Evolutionary conservation across 2,797 vertebrate species (phyloP).

Genomic region (Lacerta viridis): DNA sequence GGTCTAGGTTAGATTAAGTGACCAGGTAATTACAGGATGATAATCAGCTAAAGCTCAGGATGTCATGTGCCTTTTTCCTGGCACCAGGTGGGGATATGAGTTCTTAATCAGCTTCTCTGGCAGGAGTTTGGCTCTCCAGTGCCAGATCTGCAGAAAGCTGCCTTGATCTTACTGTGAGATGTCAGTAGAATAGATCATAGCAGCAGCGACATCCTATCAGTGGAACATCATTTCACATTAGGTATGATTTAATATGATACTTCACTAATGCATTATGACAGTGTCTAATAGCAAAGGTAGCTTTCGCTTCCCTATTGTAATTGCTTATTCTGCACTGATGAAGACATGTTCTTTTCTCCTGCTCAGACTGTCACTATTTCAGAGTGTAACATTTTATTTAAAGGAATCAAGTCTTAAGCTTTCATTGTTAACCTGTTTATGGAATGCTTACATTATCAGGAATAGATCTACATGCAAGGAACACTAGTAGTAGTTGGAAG

Average conservation of each 20-base stretch:
- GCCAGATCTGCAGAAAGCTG: conserved; percentile 68
- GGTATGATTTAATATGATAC: conserved; percentile 58
- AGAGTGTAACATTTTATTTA: not conserved
- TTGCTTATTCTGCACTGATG: not conserved
- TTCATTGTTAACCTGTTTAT: conserved; percentile 22
- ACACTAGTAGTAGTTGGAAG: not conserved
- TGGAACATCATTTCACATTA: conserved; percentile 71
- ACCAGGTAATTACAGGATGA: conserved; percentile 33
- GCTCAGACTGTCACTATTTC: not conserved
- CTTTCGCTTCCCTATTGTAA: conserved; percentile 23
- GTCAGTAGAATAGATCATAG: conserved; percentile 65
- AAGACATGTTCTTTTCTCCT: not conserved
- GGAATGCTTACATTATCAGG: not conserved
- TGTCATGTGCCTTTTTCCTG: conserved; percentile 50
- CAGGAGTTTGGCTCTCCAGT: conserved; percentile 11
- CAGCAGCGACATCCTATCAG: conserved; percentile 60
- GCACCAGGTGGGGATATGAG: conserved; percentile 56
- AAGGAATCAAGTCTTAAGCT: conserved; percentile 31
- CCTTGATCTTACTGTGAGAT: conserved; percentile 61
- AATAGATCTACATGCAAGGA: conserved; percentile 26
- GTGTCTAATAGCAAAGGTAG: conserved; percentile 49
- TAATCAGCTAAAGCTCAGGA: conserved; percentile 34
- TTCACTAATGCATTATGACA: conserved; percentile 74
- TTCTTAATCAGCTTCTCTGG: conserved; percentile 67
- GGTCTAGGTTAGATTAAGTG: conserved; percentile 29